Base-by-base conservation (phyloP, 2,113 vertebrate genomes). In the Onychostoma macrolepis region DNA sequence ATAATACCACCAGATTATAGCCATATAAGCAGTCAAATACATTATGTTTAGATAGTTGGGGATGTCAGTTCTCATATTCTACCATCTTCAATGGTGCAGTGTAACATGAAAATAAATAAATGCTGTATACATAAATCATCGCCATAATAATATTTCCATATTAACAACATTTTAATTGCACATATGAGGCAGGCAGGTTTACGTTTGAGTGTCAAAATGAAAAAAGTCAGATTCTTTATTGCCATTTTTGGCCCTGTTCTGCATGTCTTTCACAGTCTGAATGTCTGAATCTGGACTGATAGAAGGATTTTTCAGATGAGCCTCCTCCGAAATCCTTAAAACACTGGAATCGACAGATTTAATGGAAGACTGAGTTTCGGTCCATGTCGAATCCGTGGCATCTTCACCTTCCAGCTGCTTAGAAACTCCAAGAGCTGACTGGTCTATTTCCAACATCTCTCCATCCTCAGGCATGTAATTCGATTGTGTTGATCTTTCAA, bases 291-390 rank as follows among this genome's bases (percentile, higher is more conserved):
- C 95, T 0, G 95, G 94, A 50, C 95, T 95, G 92, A 95, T 94
- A 3, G 95, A 92, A 0, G 95, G 94, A 1, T 95, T 91, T 93
- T 96, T 92, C 90, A 95, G 89, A 92, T 96, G 96, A 89, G 94
- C 95, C 93, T 96, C 96, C 93, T 96, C 95, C 91, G 96, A 96
- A 94, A 96, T 96, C 91, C 95, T 96, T 90, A 96, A 96, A 92
- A 96, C 96, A 83, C 93, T 92, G 56, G 96, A 96, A 90, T 96
- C 95, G 92, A 96, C 95, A 89, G 96, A 96, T 85, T 96, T 96
- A 91, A 96, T 96, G 71, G 96, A 96, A 8, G 96, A 95, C 19
- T 96, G 95, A 2, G 96, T 96, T 90, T 96, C 96, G 91, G 95
- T 95, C 96, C 96, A 97, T 91, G 94, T 96, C 86, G 94, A 95